These are phyloP conservation scores for Argynnis bischoffii DNA, from an alignment of 2,888 invertebrate species.

Conservation along the genomic window DNA sequence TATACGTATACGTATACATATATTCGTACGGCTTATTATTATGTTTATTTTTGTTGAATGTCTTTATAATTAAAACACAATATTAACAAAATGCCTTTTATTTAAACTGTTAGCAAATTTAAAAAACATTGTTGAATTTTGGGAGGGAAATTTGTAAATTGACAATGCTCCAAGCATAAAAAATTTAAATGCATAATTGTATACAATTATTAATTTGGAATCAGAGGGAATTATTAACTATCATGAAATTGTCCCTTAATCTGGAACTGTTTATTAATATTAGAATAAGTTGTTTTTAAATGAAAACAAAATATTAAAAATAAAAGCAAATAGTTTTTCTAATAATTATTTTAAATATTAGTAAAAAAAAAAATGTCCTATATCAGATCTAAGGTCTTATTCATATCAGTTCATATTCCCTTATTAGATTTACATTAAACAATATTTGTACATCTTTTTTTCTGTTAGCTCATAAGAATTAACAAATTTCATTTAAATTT, in stretches of 20 bases:
- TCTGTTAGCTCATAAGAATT: no score
- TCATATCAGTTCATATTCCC: constrained; percentile 10
- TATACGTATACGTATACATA: no score
- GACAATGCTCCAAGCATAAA: background rate
- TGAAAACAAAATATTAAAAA: no score
- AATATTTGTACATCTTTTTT: constrained; percentile 5
- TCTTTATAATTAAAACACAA: background rate
- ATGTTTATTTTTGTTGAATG: no score
- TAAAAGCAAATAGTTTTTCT: no score
- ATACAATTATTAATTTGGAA: background rate
- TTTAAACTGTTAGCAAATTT: constrained; percentile 1
- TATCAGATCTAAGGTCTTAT: background rate
- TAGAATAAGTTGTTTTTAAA: no score
- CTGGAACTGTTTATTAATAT: background rate
- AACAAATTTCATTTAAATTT: background rate
- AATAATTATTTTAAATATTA: background rate
- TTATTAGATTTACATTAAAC: background rate
- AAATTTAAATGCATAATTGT: constrained; percentile 3
- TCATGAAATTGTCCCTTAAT: background rate
- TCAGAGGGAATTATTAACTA: background rate
- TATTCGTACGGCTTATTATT: no score
- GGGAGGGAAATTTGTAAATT: background rate
- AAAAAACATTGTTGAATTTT: background rate
- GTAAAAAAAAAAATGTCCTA: background rate
- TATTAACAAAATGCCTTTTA: constrained; percentile 13